Base-by-base conservation (phyloP, 2,888 invertebrate species). In the Nemotelus pantherinus region DNA sequence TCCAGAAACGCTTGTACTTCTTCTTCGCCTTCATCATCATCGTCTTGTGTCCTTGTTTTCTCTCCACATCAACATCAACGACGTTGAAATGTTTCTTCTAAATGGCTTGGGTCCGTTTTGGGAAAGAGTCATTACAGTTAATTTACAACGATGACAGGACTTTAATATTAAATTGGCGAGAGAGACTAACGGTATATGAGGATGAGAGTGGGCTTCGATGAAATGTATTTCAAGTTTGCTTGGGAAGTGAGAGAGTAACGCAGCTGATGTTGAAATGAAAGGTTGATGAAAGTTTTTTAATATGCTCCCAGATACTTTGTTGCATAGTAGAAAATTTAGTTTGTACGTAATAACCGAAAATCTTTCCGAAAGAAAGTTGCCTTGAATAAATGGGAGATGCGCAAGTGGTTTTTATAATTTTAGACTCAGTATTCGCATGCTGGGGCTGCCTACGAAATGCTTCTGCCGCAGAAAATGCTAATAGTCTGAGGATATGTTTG, bases 221-320 rank as follows among this genome's bases (percentile, higher is more conserved):
- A 63, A 25, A 25, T 4, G 43, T 4, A 25, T 58, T 58, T 58
- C 25, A n/a, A 2, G 25, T 25, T 25, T 10, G 58, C 63, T 63
- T 25, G 25, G 4, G 43, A 63, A 63, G 43, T 7, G 10, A 53
- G 10, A 53, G 6, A 53, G 43, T 39, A 5, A 71, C 71, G 57
- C 55, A 63, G 47, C 74, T 60, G 74, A 60, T 74, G 63, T 63
- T n/a, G 25, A 48, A 43, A 43, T 47, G 63, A 74, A 41, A 74
- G 47, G 50, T 68, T 68, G 68, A 68, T 74, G 48, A 63, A 74
- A 74, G 74, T 74, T 74, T 74, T 74, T 74, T 74, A 74, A 74
- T 74, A 74, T 60, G 60, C 74, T 74, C n/a, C 58, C 7, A 43
- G 55, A 70, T 44, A 53, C 43, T 55, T 63, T 63, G 63, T 63